Conservation (phyloP, 2,888 invertebrate genomes). For the Lysandra bellargus region DNA sequence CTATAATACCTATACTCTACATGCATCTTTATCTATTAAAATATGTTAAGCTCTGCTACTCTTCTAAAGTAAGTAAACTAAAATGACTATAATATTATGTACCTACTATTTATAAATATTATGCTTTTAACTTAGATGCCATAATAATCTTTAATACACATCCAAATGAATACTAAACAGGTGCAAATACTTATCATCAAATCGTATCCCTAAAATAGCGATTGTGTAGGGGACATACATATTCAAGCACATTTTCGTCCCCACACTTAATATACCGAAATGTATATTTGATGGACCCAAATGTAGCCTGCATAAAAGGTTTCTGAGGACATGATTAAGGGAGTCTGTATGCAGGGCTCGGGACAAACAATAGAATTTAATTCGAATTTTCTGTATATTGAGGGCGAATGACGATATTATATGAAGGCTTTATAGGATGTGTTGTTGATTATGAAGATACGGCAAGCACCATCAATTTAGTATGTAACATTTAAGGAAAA, state of each 20-base stretch:
- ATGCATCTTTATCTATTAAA: no score
- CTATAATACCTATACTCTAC: no score
- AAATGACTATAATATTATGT: no score
- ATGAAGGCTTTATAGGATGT: no score
- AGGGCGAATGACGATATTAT: background rate
- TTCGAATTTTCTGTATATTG: background rate
- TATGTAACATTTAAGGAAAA: no score
- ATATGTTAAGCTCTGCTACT: no score
- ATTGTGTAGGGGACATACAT: slow-evolving; percentile 49
- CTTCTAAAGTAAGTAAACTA: no score
- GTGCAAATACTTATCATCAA: background rate
- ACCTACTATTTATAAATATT: no score
- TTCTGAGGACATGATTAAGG: slow-evolving; percentile 54
- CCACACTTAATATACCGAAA: slow-evolving; percentile 60
- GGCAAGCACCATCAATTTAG: no score
- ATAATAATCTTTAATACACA: background rate
- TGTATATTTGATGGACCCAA: slow-evolving; percentile 74
- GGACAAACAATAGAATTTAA: slow-evolving; percentile 22
- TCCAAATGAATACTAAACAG: background rate
- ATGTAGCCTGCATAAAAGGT: slow-evolving; percentile 51
- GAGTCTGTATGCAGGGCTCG: slow-evolving; percentile 56
- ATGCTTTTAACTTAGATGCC: no score
- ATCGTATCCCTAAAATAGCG: background rate
- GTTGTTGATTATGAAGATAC: no score
- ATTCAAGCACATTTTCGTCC: slow-evolving; percentile 53